Percentiles rank a stretch among this genome's conserved stretches.
Evolutionary conservation across 1,140 invertebrate genomes (phyloP).

Genomic region (Calycopis cecrops): DNA sequence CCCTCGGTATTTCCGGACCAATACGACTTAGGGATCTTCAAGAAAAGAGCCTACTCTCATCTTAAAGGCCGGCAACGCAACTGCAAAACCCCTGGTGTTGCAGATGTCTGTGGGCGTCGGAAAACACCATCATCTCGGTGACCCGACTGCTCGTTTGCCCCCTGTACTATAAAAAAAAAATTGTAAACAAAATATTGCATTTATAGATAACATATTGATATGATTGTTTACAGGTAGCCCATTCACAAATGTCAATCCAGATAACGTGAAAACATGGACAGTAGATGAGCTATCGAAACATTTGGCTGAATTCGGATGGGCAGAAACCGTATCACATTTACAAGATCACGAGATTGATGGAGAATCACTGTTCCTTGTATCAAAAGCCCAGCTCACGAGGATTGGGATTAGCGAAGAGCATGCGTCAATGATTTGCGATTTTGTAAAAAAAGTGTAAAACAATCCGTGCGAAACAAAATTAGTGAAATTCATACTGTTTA

Average conservation of each 20-base stretch:
- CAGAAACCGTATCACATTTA: constrained; percentile 43
- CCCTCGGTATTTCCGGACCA: too few species aligned
- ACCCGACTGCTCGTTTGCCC: too few species aligned
- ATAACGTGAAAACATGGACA: constrained; percentile 49
- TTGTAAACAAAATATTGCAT: too few species aligned
- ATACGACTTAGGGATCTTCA: too few species aligned
- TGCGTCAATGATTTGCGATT: constrained; percentile 50
- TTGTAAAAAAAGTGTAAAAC: constrained; percentile 40
- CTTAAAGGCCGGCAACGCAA: too few species aligned
- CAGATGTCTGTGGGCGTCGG: too few species aligned
- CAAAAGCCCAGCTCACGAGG: constrained; percentile 43
- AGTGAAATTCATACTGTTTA: too few species aligned
- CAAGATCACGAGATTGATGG: constrained; percentile 63
- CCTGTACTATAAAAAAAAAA: too few species aligned
- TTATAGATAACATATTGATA: constrained; percentile 1
- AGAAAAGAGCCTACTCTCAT: too few species aligned
- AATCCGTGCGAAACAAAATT: too few species aligned
- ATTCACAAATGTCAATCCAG: constrained; percentile 34
- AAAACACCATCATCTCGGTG: too few species aligned
- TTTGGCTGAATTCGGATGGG: constrained; percentile 44
- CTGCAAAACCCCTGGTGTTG: too few species aligned
- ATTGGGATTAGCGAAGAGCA: constrained; percentile 55
- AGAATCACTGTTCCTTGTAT: constrained; percentile 52
- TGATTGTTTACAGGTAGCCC: constrained; percentile 45
- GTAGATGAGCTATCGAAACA: constrained; percentile 46